phyloP scores from a whole-genome alignment of 2,113 vertebrate species.

The Plestiodon gilberti region DNA sequence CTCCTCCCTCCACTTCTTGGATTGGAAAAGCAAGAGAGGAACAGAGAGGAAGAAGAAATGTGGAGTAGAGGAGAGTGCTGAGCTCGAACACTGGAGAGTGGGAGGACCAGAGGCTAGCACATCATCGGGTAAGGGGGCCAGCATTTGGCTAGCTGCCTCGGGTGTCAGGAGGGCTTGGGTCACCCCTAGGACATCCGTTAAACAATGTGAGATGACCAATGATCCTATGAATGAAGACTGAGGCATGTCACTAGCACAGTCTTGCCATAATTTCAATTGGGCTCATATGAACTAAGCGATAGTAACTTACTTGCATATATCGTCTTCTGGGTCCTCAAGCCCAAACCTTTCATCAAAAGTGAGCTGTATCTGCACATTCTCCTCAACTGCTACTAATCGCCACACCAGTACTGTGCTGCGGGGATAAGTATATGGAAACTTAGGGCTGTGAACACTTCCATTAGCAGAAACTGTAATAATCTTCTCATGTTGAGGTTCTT shows the following conservation, averaged over 20 bases:
- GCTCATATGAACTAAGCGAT: not conserved
- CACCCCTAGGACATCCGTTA: not conserved
- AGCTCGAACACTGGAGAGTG: no score
- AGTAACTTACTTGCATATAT: constrained; percentile 95
- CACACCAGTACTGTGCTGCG: constrained; percentile 88
- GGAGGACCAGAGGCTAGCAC: no score
- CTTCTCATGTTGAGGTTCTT: constrained; percentile 94
- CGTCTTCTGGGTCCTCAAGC: constrained; percentile 95
- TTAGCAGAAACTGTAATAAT: constrained; percentile 88
- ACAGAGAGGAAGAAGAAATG: no score
- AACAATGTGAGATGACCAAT: not conserved
- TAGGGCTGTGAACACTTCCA: constrained; percentile 93
- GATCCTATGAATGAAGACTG: not conserved
- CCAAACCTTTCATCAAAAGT: constrained; percentile 95
- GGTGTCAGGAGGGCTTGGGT: no score
- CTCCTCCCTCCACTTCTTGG: no score
- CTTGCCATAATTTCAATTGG: not conserved
- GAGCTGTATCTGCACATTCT: constrained; percentile 91
- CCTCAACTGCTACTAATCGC: constrained; percentile 87
- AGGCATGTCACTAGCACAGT: not conserved
- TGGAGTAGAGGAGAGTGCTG: no score
- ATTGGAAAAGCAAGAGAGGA: no score
- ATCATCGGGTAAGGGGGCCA: no score
- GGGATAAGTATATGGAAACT: constrained; percentile 92
- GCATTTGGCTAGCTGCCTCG: no score